These are phyloP conservation scores for Rhopilema esculentum DNA, from an alignment of 30 jellyfish, hydroid and myxozoan species.

Conservation along the genomic window DNA sequence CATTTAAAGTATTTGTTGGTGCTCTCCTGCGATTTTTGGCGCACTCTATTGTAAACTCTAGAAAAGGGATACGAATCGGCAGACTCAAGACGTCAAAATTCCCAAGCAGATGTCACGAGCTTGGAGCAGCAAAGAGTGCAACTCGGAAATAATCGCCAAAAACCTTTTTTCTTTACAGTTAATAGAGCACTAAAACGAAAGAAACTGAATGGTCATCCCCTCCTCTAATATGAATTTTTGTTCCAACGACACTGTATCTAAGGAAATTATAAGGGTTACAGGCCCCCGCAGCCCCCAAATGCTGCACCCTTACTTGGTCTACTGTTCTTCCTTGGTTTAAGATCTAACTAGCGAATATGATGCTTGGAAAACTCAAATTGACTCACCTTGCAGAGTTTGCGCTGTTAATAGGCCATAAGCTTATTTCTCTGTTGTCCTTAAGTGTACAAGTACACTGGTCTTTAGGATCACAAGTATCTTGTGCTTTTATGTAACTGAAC, in stretches of 20 bases:
- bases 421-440: slow-evolving; percentile 47
- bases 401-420: slow-evolving; percentile 63
- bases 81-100: background rate
- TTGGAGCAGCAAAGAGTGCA: too few relatives aligned
- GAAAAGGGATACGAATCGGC: background rate
- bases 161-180: too few relatives aligned
- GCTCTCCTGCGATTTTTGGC: background rate
- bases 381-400: slow-evolving; percentile 45
- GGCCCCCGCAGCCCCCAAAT: too few relatives aligned
- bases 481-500: background rate
- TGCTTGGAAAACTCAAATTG: too few relatives aligned
- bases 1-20: background rate
- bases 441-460: slow-evolving; percentile 58
- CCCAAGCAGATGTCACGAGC: background rate
- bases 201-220: background rate
- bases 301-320: too few relatives aligned
- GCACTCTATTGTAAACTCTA: background rate
- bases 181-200: too few relatives aligned
- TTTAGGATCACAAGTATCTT: background rate
- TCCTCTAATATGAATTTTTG: background rate
- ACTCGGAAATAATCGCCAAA: too few relatives aligned
- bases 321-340: too few relatives aligned
- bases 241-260: too few relatives aligned
- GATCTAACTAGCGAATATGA: too few relatives aligned
- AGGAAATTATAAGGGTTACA: too few relatives aligned